A percentile compares a stretch with the other conserved stretches of the same genome.
These are phyloP conservation scores for Gryllus longicercus DNA, from an alignment of 2,888 invertebrate species.

Conservation along the genomic window DNA sequence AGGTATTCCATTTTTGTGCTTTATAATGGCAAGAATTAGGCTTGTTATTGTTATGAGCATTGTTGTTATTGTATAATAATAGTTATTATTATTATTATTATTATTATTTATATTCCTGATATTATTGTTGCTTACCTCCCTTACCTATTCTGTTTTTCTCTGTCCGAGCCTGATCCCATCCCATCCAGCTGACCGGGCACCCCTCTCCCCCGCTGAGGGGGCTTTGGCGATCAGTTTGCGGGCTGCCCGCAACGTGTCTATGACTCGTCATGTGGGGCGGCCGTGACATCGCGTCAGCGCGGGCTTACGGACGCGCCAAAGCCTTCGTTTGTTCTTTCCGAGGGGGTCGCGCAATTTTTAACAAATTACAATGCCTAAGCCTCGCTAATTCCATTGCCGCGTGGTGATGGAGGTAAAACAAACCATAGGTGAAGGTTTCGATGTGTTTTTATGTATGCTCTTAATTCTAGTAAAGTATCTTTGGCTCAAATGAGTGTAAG, in stretches of 20 bases:
- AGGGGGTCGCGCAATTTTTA: background rate
- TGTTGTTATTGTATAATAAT: too few relatives aligned
- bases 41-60: too few relatives aligned
- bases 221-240: too few relatives aligned
- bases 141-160: too few relatives aligned
- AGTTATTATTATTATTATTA: too few relatives aligned
- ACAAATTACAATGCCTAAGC: background rate
- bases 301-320: background rate
- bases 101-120: too few relatives aligned
- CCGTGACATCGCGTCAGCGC: background rate
- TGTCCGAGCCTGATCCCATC: too few relatives aligned
- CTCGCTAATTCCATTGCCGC: background rate
- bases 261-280: background rate
- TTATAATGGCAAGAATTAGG: too few relatives aligned
- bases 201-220: too few relatives aligned
- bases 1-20: too few relatives aligned
- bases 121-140: too few relatives aligned
- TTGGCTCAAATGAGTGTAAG: background rate
- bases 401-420: background rate
- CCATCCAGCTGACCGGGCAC: too few relatives aligned
- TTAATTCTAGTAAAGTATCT: background rate
- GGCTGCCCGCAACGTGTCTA: background rate
- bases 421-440: background rate
- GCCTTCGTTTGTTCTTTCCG: slow-evolving; percentile 9
- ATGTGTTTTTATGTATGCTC: background rate